Evolutionary conservation across 2,113 vertebrate species (phyloP), one percentile per base, ranked within the genome.

Genomic region (Lepisosteus osseus): DNA sequence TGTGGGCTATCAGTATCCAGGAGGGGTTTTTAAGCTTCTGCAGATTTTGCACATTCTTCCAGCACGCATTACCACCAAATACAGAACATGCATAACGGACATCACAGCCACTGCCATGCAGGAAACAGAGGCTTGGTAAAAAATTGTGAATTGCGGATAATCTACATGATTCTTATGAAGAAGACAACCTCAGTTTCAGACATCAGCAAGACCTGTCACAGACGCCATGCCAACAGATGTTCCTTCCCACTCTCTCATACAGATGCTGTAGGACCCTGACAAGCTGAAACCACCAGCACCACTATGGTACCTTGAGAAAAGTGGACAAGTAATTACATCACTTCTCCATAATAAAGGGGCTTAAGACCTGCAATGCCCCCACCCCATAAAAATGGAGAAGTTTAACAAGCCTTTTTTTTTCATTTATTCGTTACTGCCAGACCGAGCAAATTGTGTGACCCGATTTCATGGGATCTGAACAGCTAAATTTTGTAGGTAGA

Each of bases 1-100:
- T 7, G 51, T 17, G 41, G 42, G 68, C 42, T 3, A 43, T n/a
- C 67, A 6, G 17, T 11, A 68, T 15, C 40, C 67, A 55, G 41
- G 40, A 41, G 62, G 45, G 67, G 67, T 11, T 40, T 68, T 68
- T 68, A 47, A 68, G 40, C 61, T 62, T 63, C 61, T 9, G 11
- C 11, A 61, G 44, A 55, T 43, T 63, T 51, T 61, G 47, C 40
- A 59, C 59, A 42, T 71, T 45, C 29, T 71, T 54, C 40, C 13
- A 61, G 69, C 64, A 71, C 63, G 67, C 17, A 67, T 71, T 71
- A 67, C 56, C 11, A 51, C 54, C 69, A 67, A 62, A 71, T 63
- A 72, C 61, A 57, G 14, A 61, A 44, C 57, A 14, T 67, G 64
- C 70, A 29, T 1, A 29, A 29, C 29, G 29, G 29, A 29, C 29